These are phyloP conservation scores for Paedocypris micromegethes DNA, from an alignment of 2,797 vertebrate species.

Conservation along the genomic window DNA sequence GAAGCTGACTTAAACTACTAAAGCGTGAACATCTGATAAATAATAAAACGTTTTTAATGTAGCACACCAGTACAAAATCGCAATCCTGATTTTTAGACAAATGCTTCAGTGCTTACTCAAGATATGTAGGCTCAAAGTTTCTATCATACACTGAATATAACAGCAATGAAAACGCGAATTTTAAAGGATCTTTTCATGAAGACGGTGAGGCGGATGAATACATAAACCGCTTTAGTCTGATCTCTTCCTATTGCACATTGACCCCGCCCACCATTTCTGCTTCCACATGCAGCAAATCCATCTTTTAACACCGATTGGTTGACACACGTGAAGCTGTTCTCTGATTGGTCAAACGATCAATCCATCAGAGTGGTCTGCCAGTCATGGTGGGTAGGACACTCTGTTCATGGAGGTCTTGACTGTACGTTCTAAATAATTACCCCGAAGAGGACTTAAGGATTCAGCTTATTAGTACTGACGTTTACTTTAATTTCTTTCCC, in stretches of 20 bases:
- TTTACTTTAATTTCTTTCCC: slow-evolving; percentile 33
- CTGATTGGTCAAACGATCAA: slow-evolving; percentile 58
- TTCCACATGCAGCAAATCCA: slow-evolving; percentile 14
- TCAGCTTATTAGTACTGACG: slow-evolving; percentile 51
- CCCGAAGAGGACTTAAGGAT: slow-evolving; percentile 58
- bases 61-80: neutral
- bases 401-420: slow-evolving; percentile 66
- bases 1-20: slow-evolving; percentile 8
- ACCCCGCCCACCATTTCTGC: slow-evolving; percentile 55
- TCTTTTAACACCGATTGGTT: slow-evolving; percentile 57
- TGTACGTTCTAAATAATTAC: slow-evolving; percentile 71
- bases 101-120: neutral
- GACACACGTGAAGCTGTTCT: neutral
- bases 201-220: slow-evolving; percentile 68
- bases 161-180: neutral
- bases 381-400: slow-evolving; percentile 73
- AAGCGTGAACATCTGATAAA: slow-evolving; percentile 11
- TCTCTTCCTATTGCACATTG: slow-evolving; percentile 63
- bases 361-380: slow-evolving; percentile 63
- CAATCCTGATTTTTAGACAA: too few species aligned
- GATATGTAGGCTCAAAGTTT: too few species aligned
- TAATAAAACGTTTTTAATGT: slow-evolving; percentile 22
- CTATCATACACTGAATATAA: too few species aligned
- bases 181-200: slow-evolving; percentile 37
- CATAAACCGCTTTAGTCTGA: slow-evolving; percentile 56